A percentile compares a stretch with the other conserved stretches of the same genome.
These are phyloP conservation scores for Microctonus aethiopoides DNA, from an alignment of 2,888 invertebrate species.

Conservation along the genomic window DNA sequence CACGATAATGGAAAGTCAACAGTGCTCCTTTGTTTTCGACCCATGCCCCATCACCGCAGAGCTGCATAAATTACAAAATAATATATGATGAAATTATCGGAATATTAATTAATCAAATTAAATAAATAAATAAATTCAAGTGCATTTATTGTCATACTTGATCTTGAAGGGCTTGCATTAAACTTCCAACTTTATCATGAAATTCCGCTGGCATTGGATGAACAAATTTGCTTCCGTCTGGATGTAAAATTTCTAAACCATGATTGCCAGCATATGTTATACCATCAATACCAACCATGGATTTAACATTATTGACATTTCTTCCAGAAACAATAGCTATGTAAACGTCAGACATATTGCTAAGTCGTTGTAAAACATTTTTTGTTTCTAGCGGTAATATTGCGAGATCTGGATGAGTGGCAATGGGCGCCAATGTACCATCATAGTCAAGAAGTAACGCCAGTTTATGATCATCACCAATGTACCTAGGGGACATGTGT, in stretches of 20 bases:
- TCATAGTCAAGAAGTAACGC: conserved; percentile 88
- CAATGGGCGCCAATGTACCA: conserved; percentile 88
- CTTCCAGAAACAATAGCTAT: conserved; percentile 89
- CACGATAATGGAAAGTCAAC: conserved; percentile 88
- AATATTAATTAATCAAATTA: background rate
- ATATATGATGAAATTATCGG: background rate
- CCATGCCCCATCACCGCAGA: conserved; percentile 90
- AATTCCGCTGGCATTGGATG: conserved; percentile 91
- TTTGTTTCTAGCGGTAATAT: conserved; percentile 86
- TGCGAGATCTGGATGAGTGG: conserved; percentile 91
- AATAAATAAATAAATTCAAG: conserved; percentile 6
- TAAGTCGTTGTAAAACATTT: conserved; percentile 82
- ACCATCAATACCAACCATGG: conserved; percentile 91
- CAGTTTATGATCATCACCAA: conserved; percentile 86
- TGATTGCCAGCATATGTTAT: conserved; percentile 93
- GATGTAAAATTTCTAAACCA: conserved; percentile 88
- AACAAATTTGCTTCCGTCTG: conserved; percentile 90
- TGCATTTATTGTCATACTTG: conserved; percentile 69
- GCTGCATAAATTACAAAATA: conserved; percentile 67
- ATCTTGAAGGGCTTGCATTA: conserved; percentile 84
- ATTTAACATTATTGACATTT: conserved; percentile 87
- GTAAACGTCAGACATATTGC: conserved; percentile 87
- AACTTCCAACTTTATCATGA: conserved; percentile 81
- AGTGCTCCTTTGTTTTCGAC: conserved; percentile 91
- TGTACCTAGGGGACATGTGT: conserved; percentile 74